A percentile compares a stretch with the other conserved stretches of the same genome.
phyloP scores from a whole-genome alignment of 2,888 invertebrate species.

The Graphium colonna region DNA sequence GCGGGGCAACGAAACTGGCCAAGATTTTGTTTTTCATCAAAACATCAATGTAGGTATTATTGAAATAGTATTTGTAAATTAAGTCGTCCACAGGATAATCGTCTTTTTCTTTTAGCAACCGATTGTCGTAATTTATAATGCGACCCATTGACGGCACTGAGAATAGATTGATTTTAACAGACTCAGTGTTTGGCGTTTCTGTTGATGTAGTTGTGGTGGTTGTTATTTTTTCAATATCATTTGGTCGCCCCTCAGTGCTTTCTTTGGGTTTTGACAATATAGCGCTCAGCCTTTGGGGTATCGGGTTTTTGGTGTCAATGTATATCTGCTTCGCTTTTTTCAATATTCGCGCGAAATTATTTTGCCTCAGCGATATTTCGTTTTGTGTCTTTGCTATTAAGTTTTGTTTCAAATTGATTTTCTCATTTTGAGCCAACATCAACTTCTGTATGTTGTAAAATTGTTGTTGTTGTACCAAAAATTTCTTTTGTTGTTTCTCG shows the following conservation, averaged over 20 bases:
- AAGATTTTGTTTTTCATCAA: slow-evolving; percentile 59
- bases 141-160: slow-evolving; percentile 47
- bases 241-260: slow-evolving; percentile 18
- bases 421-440: slow-evolving; percentile 64
- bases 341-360: slow-evolving; percentile 58
- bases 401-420: slow-evolving; percentile 59
- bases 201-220: slow-evolving; percentile 28
- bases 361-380: slow-evolving; percentile 64
- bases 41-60: slow-evolving; percentile 66
- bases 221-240: slow-evolving; percentile 27
- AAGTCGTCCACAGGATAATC: slow-evolving; percentile 61
- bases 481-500: slow-evolving; percentile 63
- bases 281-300: slow-evolving; percentile 22
- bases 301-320: slow-evolving; percentile 36
- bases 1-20: slow-evolving; percentile 36
- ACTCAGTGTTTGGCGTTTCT: slow-evolving; percentile 40
- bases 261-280: slow-evolving; percentile 23
- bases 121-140: slow-evolving; percentile 52
- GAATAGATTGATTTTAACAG: slow-evolving; percentile 63
- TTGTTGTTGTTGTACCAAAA: slow-evolving; percentile 59
- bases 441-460: slow-evolving; percentile 64
- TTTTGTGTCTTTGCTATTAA: slow-evolving; percentile 62
- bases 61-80: slow-evolving; percentile 71
- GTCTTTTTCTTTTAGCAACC: slow-evolving; percentile 65
- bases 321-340: slow-evolving; percentile 60